Percentiles rank a stretch among this genome's conserved stretches.
Conservation (phyloP, 2,113 vertebrate species). For the Anhinga rufa region DNA sequence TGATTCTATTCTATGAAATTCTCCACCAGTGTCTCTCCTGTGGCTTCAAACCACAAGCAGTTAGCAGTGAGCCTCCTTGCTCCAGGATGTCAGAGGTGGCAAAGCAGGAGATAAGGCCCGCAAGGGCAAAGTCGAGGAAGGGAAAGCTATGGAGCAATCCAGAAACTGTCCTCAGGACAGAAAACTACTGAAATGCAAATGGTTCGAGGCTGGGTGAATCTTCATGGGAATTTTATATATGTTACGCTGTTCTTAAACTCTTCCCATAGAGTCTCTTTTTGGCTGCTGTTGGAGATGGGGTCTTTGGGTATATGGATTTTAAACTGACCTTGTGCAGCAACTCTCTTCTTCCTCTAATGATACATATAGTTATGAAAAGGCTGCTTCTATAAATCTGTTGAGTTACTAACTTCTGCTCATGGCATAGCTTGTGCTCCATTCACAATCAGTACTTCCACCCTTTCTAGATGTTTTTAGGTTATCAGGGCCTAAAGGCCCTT, state of each 20-base stretch:
- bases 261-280: not conserved
- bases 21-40: not conserved
- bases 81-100: not conserved
- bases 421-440: not conserved
- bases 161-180: not conserved
- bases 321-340: not conserved
- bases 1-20: not conserved
- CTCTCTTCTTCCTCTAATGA: not conserved
- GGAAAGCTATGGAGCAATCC: not conserved
- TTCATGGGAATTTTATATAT: not conserved
- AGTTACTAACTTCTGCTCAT: not conserved
- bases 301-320: not conserved
- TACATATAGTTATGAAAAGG: not conserved
- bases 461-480: not conserved
- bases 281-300: not conserved
- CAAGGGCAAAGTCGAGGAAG: not conserved
- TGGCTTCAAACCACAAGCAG: not conserved
- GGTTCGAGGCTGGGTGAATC: not conserved
- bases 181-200: not conserved
- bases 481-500: fast-evolving
- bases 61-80: not conserved
- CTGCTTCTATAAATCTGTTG: not conserved
- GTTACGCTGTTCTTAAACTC: not conserved
- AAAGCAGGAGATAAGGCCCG: not conserved
- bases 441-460: not conserved